Evolutionary conservation across 2,888 invertebrate genomes (phyloP).

Genomic region (Thereva unica): DNA sequence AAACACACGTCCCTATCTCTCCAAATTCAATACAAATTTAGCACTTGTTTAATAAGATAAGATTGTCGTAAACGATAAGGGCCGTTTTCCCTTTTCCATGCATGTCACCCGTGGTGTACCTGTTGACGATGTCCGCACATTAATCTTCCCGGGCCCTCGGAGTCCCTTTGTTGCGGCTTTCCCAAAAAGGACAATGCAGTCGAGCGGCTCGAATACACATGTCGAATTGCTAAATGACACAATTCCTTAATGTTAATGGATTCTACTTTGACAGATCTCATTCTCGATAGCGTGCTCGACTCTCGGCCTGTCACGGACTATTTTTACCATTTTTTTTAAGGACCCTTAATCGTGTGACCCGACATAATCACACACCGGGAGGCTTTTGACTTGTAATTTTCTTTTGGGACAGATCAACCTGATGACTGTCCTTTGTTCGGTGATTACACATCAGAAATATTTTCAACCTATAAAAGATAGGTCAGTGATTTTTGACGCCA

Average conservation of each 20-base stretch:
- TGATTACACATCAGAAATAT: constrained; percentile 20
- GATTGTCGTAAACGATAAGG: constrained; percentile 1
- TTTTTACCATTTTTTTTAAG: constrained; percentile 20
- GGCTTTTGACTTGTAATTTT: constrained; percentile 20
- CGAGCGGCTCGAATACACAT: constrained; percentile 36
- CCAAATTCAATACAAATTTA: constrained; percentile 12
- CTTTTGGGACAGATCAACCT: constrained; percentile 26
- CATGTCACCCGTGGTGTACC: constrained; percentile 34
- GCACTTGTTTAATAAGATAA: constrained; percentile 7
- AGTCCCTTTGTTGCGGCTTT: constrained; percentile 36
- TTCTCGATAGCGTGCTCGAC: constrained; percentile 32
- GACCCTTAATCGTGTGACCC: constrained; percentile 40
- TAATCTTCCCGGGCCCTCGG: constrained; percentile 36
- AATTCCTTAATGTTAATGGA: constrained; percentile 39
- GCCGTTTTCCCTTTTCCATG: constrained; percentile 19
- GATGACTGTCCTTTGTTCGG: constrained; percentile 27
- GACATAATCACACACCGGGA: constrained; percentile 35
- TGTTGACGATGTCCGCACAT: constrained; percentile 42
- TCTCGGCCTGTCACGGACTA: constrained; percentile 22
- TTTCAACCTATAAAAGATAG: not conserved
- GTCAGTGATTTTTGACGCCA: constrained; percentile 29
- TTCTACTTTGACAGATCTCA: constrained; percentile 39
- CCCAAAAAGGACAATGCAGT: constrained; percentile 36
- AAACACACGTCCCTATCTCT: not conserved
- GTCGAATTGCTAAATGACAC: constrained; percentile 44